A percentile compares a stretch with the other conserved stretches of the same genome.
These are phyloP conservation scores for Fistularia commersonii DNA, from an alignment of 2,797 vertebrate genomes.

Conservation along the genomic window DNA sequence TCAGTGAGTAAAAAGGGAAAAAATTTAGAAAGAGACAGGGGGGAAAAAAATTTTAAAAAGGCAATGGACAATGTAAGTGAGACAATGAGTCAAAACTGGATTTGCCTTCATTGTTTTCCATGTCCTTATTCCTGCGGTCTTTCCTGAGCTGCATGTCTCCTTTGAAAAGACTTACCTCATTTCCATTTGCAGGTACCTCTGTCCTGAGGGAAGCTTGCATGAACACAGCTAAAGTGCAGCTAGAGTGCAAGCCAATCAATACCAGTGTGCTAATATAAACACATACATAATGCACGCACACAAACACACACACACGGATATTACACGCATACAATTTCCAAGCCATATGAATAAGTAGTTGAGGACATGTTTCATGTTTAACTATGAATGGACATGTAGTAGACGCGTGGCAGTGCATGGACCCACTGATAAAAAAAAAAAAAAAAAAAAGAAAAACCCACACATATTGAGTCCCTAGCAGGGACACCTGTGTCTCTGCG, in stretches of 20 bases:
- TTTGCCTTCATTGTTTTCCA: constrained; percentile 34
- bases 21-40: constrained; percentile 27
- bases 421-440: constrained; percentile 37
- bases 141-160: constrained; percentile 22
- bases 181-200: constrained; percentile 60
- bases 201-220: constrained; percentile 57
- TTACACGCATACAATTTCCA: neutral
- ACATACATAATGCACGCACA: constrained; percentile 14
- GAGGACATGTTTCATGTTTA: too few relatives aligned
- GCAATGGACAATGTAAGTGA: constrained; percentile 21
- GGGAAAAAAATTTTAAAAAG: constrained; percentile 44
- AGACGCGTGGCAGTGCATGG: constrained; percentile 7
- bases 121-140: constrained; percentile 5
- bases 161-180: constrained; percentile 39
- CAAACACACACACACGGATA: neutral
- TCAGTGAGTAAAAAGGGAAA: constrained; percentile 66
- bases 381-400: constrained; percentile 7
- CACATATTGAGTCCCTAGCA: constrained; percentile 28
- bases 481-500: constrained; percentile 66
- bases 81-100: constrained; percentile 32
- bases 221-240: constrained; percentile 60
- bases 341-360: too few relatives aligned
- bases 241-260: constrained; percentile 64
- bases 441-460: constrained; percentile 9
- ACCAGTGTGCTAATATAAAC: constrained; percentile 46